Evolutionary conservation across 2,888 invertebrate genomes (phyloP), one percentile per base, ranked within the genome.

Genomic region (Cataglyphis altisquamis): DNA sequence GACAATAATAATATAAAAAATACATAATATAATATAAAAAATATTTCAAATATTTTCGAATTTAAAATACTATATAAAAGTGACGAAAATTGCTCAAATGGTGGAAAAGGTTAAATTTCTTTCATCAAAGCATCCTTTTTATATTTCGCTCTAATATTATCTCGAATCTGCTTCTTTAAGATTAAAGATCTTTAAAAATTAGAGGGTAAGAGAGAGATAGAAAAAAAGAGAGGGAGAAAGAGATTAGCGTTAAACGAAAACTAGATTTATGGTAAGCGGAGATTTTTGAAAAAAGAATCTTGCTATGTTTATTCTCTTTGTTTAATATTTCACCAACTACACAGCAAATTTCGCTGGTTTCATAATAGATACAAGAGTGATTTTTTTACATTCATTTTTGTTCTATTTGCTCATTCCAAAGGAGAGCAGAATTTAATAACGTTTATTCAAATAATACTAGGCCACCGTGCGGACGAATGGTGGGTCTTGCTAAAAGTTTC

Each of bases 251-350:
- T 52, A 36, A 41, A 21, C 2, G 21, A 66, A 15, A 41, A 52
- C 6, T 52, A 52, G 52, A 52, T 48, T 6, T 12, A 5, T 41
- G 21, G 6, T 66, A 9, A 21, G 29, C 15, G 4, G 32, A 45
- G 18, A 48, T 18, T 18, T 2, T 25, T 25, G 25, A 15, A 25
- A 18, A 67, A n/a, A 52, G n/a, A 48, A 45, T 48, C 10, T 63
- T 8, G n/a, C 36, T 63, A 15, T 60, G n/a, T 63, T 36, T 29
- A 29, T 9, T 18, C 18, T 25, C 15, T 67, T 45, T 48, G 25
- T 67, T 67, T 67, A 67, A 48, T 67, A 29, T 67, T 67, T 39
- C 15, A 15, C 21, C 64, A n/a, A 39, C 18, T n/a, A 48, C 45
- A 18, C 25, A 12, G 15, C 25, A 1, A 67, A 67, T 67, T 67